phyloP scores from a whole-genome alignment of 2,888 invertebrate species.

The Piscicola geometra region DNA sequence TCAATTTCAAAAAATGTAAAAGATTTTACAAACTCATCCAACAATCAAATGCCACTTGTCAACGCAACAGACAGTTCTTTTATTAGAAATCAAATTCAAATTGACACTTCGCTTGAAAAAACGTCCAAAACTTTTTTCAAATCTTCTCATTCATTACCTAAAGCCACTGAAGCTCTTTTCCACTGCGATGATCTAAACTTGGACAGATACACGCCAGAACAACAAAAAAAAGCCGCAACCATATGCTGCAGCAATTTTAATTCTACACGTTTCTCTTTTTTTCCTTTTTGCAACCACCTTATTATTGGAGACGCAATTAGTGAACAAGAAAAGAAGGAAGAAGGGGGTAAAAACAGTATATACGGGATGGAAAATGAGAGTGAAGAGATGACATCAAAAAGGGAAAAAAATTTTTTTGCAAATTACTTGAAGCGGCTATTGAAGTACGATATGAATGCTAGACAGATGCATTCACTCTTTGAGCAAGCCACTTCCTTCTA shows the following conservation, averaged over 20 bases:
- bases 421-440: neutral
- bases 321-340: neutral
- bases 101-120: too few relatives aligned
- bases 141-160: neutral
- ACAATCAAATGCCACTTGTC: too few relatives aligned
- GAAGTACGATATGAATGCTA: slow-evolving; percentile 27
- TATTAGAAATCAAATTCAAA: too few relatives aligned
- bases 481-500: slow-evolving; percentile 25
- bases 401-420: too few relatives aligned
- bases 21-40: too few relatives aligned
- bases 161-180: neutral
- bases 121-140: too few relatives aligned
- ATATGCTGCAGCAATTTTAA: neutral
- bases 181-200: neutral
- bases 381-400: neutral
- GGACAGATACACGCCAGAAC: slow-evolving; percentile 4
- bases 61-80: too few relatives aligned
- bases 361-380: neutral
- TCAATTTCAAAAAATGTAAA: neutral
- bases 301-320: neutral
- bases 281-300: slow-evolving; percentile 30
- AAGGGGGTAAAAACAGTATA: neutral
- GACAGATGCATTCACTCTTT: slow-evolving; percentile 21
- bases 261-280: neutral
- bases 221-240: neutral